Base-by-base conservation (phyloP, 2,113 vertebrate genomes). In the Calonectris borealis region DNA sequence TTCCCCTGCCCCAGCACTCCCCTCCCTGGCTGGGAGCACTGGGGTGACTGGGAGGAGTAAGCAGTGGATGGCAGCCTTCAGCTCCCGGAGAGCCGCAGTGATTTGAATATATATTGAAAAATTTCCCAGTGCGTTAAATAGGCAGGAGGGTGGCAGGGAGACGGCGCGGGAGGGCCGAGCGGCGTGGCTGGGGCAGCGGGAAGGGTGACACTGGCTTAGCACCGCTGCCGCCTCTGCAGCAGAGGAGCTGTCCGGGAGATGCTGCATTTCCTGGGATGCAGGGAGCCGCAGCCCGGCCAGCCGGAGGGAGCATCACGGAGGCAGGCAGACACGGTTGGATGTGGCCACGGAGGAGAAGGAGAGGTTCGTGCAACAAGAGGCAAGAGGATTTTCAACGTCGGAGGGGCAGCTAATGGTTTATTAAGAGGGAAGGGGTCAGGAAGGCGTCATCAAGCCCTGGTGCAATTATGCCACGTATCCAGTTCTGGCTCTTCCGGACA, bases 401-500 rank as follows among this genome's bases (percentile, higher is more conserved):
- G 32, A 48, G 46, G 68, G 54, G 57, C 11, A 2, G 78, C 82
- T 94, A 84, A 77, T 87, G 94, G 90, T 88, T 62, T 73, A 40
- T 92, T 26, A 69, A 81, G 51, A 52, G 77, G 82, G 66, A 86
- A 90, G 34, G 72, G 95, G 92, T 95, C 92, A 92, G 86, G 40
- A 52, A 94, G 89, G 86, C 69, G 0, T 86, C 91, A 32, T 73
- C 88, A 60, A 83, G 40, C 70, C 75, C 54, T 9, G 84, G 40
- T 42, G 82, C 89, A 93, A 90, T 94, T 93, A 88, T 88, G 46
- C 52, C 86, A 22, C 4, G 3, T 44, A 77, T 80, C 81, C 93
- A 80, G 91, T 38, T 87, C 81, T 83, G 95, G 66, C 66, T 88
- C 49, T 87, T 91, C 95, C 26, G 70, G 86, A 88, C 78, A 88